Base-by-base conservation (phyloP, 2,113 vertebrate genomes). In the Chauna torquata region DNA sequence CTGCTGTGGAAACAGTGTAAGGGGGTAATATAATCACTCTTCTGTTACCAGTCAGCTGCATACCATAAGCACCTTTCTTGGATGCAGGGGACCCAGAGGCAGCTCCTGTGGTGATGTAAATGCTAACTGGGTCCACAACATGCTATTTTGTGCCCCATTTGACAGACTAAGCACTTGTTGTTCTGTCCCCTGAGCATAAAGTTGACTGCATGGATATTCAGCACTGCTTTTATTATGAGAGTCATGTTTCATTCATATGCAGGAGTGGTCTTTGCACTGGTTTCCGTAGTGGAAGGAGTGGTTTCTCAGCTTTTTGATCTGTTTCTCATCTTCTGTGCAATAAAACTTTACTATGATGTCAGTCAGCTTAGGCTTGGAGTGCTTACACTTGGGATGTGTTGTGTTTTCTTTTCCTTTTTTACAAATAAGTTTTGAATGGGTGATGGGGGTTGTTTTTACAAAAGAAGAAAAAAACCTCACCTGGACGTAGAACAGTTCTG, bases 1-100 rank as follows among this genome's bases (percentile, higher is more conserved):
- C 90, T 74, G 70, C 72, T 91, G 87, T 92, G 93, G 79, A 97
- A 97, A 75, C 95, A 97, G 86, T 96, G 94, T 79, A 85, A 74
- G 58, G 83, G 52, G 54, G 22, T 70, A 89, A 88, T 69, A 96
- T 74, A 97, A 96, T 93, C 68, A 12, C 59, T 50, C 76, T 80
- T 95, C 91, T 97, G 95, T 97, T 96, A 81, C 88, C 1, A 2
- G 40, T 82, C 88, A 91, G 83, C 88, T 87, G 92, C 82, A 42
- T 40, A 69, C 79, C 86, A 81, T 95, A 96, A 92, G 93, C 88
- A 80, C 96, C 86, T 94, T 95, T 81, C 88, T 61, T 54, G 16
- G 76, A 62, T 82, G 68, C 61, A 72, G 28, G 84, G 58, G 54
- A 88, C 62, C 28, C 0, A 0, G 47, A 83, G 93, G 84, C 78